Evolutionary conservation across 1,140 invertebrate genomes (phyloP), one percentile per base, ranked within the genome.

Genomic region (Probaryconus sp.): DNA sequence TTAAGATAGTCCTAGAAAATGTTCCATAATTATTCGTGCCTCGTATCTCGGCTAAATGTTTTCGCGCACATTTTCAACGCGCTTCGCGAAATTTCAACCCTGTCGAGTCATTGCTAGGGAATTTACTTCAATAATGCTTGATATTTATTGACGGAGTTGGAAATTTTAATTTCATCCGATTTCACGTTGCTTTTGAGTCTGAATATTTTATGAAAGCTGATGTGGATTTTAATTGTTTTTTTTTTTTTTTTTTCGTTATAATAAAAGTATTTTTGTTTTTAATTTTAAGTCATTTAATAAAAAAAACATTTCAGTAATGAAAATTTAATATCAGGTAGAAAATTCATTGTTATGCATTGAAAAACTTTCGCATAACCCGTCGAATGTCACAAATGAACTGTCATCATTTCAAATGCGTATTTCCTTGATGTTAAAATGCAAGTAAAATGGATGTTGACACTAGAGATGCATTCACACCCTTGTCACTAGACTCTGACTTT

Each of bases 11-110:
- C 61, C 48, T 16, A 14, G 26, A 51, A 68, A 74, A 63, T 56
- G 70, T 63, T 67, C 68, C 61, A 63, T 67, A 74, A 74, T 74
- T 74, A 74, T 74, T 67, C 63, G 50, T n/a, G 21, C 30, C 47
- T 55, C 70, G 70, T 73, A 73, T 67, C 55, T 67, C 40, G 31
- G 43, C 35, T 60, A 65, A 65, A 64, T 72, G 53, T 65, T 72
- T 64, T 64, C 60, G 51, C 58, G 51, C 58, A n/a, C n/a, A 50
- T 50, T 71, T 55, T 58, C 58, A 14, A 20, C 21, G 47, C 43
- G 30, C 45, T 38, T 26, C 40, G 38, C 30, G 42, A 20, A 30
- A 31, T 33, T 38, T 55, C 10, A 24, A 24, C 17, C 40, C 14
- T 2, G 28, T n/a, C n/a, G 1, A 14, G 10, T 30, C 21, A 18